Evolutionary conservation across 2,797 vertebrate genomes (phyloP).

Genomic region (Molossus alvarezi): DNA sequence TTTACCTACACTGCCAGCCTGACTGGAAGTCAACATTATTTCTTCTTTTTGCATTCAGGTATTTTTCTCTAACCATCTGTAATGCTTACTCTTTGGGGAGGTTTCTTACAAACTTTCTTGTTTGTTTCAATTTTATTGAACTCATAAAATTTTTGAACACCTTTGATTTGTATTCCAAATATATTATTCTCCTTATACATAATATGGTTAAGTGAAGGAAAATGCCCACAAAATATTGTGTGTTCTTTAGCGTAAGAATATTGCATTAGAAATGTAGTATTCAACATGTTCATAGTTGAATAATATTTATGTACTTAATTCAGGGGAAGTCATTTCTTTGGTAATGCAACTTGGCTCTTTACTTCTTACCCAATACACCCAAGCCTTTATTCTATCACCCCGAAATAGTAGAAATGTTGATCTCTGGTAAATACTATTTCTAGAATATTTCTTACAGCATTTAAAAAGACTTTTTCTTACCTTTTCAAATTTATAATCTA

Average conservation of each 20-base stretch:
- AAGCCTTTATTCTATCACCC: background rate
- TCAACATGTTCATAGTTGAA: background rate
- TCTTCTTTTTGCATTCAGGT: background rate
- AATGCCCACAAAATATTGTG: background rate
- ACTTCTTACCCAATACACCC: background rate
- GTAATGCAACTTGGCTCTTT: background rate
- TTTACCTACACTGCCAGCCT: too few relatives aligned
- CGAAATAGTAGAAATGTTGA: background rate
- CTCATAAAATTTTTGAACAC: background rate
- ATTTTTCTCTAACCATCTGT: background rate
- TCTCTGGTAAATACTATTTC: constrained; percentile 53
- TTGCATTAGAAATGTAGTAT: background rate
- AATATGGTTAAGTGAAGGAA: constrained; percentile 42
- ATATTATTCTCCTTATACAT: background rate
- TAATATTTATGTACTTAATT: constrained; percentile 13
- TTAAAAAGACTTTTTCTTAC: constrained; percentile 67
- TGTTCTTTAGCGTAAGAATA: background rate
- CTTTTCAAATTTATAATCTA: constrained; percentile 63
- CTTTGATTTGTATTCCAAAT: constrained; percentile 13
- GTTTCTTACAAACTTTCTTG: background rate
- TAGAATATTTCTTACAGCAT: constrained; percentile 52
- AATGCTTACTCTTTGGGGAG: background rate
- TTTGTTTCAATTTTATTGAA: constrained; percentile 4
- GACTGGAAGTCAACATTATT: background rate
- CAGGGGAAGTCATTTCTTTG: background rate